Evolutionary conservation across 1,140 invertebrate genomes (phyloP), one percentile per base, ranked within the genome.

Genomic region (Scylla paramamosain): DNA sequence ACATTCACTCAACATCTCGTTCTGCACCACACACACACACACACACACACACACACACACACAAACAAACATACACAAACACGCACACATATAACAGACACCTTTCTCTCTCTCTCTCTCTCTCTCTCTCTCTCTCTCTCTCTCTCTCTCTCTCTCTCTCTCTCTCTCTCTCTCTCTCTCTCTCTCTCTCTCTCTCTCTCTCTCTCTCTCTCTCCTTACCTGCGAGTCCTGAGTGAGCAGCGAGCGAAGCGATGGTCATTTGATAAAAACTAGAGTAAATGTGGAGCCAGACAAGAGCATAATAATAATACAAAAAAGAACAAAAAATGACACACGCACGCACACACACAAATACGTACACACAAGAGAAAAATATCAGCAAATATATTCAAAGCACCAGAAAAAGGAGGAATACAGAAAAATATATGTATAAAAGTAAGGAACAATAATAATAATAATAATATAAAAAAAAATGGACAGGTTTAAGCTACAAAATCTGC

Each of bases 11-110:
- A 77, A 77, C 67, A 59, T 59, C 52, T 59, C 52, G 16, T 59
- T 4, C 52, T 59, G 52, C 10, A 59, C 52, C 16, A 77, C 25
- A 77, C 67, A 77, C 67, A 77, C 67, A 67, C 59, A 67, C 59
- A 67, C 59, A 67, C 59, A 67, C 59, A 67, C 59, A 67, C 59
- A 67, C 59, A 67, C 59, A 67, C 59, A 67, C 59, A 67, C 59
- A 67, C 59, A 67, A 6, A 67, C 59, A 67, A 6, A 67, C 59
- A 67, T 16, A 67, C 59, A 67, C 59, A 8, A 6, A 67, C 59
- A 67, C 59, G 20, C 59, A 67, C 67, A 77, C 67, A 77, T 20
- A 59, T n/a, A 77, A 0, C 67, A n/a, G 67, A 20, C 16, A 14
- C 52, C 52, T 4, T 48, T 48, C 16, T 59, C 16, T 59, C 52